Evolutionary conservation across 1,140 invertebrate genomes (phyloP), one percentile per base, ranked within the genome.

Genomic region (Nomia melanderi): DNA sequence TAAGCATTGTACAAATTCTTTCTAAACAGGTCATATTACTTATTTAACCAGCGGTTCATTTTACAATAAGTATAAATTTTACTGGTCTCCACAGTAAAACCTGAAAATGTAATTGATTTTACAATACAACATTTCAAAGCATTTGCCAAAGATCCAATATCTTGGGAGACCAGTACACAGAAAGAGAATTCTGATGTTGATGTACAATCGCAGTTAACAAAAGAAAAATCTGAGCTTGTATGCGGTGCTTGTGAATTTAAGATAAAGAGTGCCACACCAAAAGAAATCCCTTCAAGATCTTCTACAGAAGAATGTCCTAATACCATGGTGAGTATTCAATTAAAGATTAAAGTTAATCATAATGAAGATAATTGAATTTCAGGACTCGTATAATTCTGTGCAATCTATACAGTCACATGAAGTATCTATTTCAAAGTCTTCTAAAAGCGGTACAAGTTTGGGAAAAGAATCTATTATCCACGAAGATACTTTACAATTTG

Each of bases 101-200:
- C 94, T 3, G 82, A 91, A 23, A 93, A 95, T 50, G 92, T 94
- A 20, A 74, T 94, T 59, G 90, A 93, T 54, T 95, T 95, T 81
- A 95, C 94, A 2, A 91, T 92, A 44, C 92, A 94, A 70, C 94
- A 94, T 85, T 95, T 95, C 85, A 88, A 91, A 54, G 87, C 89
- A 5, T 93, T 93, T 41, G 87, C 92, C 0, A 92, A 92, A 5
- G 79, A 92, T 27, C 77, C 92, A 50, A 90, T 91, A 36, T 6
- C 31, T 6, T 73, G 50, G 33, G 44, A 81, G 41, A 23, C 53
- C 47, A 33, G 63, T 81, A 31, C 11, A 11, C 39, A 11, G 5
- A 4, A 50, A 4, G 59, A 69, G 20, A 27, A 56, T 65, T 66
- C 29, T 67, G 63, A 81, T 14, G 27, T 29, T 64, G 11, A 60